Conservation (phyloP, 2,888 invertebrate species). For the Graphium colonna region DNA sequence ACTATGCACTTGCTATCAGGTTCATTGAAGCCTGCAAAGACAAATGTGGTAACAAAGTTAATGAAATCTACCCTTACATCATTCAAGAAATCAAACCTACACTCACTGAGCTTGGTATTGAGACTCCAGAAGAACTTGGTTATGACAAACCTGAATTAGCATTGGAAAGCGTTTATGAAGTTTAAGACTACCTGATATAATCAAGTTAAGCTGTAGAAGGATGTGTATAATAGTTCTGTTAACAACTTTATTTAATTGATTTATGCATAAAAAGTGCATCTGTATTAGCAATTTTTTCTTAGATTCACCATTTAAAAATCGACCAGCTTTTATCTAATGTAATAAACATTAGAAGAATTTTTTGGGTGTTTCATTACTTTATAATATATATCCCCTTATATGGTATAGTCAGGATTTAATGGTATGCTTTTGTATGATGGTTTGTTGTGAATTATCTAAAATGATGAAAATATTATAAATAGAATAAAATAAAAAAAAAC, state of each 20-base stretch:
- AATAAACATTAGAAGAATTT: slow-evolving; percentile 52
- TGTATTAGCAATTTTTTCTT: slow-evolving; percentile 45
- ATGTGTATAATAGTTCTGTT: slow-evolving; percentile 72
- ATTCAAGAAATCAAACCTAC: slow-evolving; percentile 95
- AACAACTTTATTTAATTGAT: slow-evolving; percentile 57
- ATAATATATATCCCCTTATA: neutral
- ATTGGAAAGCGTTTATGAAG: slow-evolving; percentile 85
- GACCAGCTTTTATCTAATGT: slow-evolving; percentile 55
- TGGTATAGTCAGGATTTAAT: neutral
- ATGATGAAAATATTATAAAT: too few relatives aligned
- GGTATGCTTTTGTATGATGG: slow-evolving; percentile 16
- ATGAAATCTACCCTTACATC: slow-evolving; percentile 92
- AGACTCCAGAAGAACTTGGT: slow-evolving; percentile 96
- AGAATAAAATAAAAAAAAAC: too few relatives aligned
- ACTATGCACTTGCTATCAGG: slow-evolving; percentile 94
- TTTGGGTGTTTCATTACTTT: slow-evolving; percentile 46
- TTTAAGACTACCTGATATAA: slow-evolving; percentile 59
- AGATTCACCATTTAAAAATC: slow-evolving; percentile 46
- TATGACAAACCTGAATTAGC: slow-evolving; percentile 98
- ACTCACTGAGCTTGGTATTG: slow-evolving; percentile 94
- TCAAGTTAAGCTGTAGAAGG: slow-evolving; percentile 61
- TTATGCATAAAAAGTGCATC: slow-evolving; percentile 43
- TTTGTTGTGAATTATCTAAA: too few relatives aligned
- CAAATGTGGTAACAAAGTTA: slow-evolving; percentile 88
- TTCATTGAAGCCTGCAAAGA: slow-evolving; percentile 95